Percentiles rank a stretch among this genome's conserved stretches.
Conservation (phyloP, 1,140 invertebrate species). For the Trachymyrmex septentrionalis region DNA sequence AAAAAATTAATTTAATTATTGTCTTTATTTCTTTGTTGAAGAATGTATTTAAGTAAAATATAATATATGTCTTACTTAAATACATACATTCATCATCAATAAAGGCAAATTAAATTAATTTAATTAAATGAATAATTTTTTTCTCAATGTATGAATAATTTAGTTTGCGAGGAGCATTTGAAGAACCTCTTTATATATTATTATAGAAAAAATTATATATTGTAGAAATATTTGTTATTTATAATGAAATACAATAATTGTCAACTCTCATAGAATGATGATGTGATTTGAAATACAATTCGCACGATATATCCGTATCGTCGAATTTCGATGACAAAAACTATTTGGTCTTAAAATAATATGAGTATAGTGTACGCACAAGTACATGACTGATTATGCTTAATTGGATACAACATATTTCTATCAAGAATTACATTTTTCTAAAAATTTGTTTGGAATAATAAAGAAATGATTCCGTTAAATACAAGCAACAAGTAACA, state of each 20-base stretch:
- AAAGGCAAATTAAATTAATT: too few species aligned
- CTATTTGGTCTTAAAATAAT: constrained; percentile 15
- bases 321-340: not conserved
- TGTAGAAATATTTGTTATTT: not conserved
- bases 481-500: not conserved
- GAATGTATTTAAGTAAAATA: too few species aligned
- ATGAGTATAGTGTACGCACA: not conserved
- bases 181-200: not conserved
- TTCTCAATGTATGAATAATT: not conserved
- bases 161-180: not conserved
- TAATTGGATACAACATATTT: constrained; percentile 10
- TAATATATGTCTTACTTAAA: too few species aligned
- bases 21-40: too few species aligned
- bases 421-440: constrained; percentile 13
- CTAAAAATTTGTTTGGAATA: not conserved
- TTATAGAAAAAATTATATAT: not conserved
- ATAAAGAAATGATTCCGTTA: not conserved
- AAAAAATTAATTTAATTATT: too few species aligned
- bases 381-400: constrained; percentile 32
- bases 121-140: too few species aligned
- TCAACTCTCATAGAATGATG: not conserved
- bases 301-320: not conserved
- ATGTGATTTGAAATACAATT: not conserved
- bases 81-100: too few species aligned
- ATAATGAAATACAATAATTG: constrained; percentile 17